A percentile compares a stretch with the other conserved stretches of the same genome.
Evolutionary conservation across 2,888 invertebrate genomes (phyloP).

Genomic region (Phortica magna): DNA sequence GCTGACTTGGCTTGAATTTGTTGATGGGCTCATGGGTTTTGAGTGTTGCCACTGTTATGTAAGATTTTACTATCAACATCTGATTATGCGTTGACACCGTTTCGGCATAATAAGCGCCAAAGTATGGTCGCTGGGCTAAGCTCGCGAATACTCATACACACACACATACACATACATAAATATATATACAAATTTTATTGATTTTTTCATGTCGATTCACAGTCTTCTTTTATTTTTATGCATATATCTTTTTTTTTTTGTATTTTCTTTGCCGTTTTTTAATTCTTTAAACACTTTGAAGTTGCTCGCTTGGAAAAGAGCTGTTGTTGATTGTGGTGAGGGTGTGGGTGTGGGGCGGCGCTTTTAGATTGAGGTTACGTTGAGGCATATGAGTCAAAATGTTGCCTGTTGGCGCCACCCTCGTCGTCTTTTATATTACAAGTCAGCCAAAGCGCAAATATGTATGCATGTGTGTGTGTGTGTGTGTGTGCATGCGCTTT

Average conservation of each 20-base stretch:
- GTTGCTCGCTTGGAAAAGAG: background rate
- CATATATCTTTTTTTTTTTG: background rate
- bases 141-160: background rate
- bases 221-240: background rate
- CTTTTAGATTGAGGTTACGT: too few relatives aligned
- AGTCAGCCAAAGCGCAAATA: too few relatives aligned
- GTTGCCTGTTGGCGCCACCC: too few relatives aligned
- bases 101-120: conserved; percentile 33
- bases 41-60: too few relatives aligned
- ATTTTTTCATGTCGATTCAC: conserved; percentile 4
- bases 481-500: background rate
- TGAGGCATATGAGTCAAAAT: too few relatives aligned
- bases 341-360: too few relatives aligned
- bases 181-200: conserved; percentile 25
- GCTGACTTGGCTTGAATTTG: too few relatives aligned
- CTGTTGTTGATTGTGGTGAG: background rate
- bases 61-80: conserved; percentile 48
- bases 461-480: background rate
- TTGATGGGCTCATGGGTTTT: too few relatives aligned
- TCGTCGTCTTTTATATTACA: too few relatives aligned
- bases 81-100: conserved; percentile 55
- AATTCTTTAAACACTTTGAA: background rate
- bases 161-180: background rate
- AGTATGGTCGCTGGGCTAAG: conserved; percentile 36
- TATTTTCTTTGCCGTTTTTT: background rate